Evolutionary conservation across 2,113 vertebrate genomes (phyloP).

Genomic region (Ahaetulla prasina): DNA sequence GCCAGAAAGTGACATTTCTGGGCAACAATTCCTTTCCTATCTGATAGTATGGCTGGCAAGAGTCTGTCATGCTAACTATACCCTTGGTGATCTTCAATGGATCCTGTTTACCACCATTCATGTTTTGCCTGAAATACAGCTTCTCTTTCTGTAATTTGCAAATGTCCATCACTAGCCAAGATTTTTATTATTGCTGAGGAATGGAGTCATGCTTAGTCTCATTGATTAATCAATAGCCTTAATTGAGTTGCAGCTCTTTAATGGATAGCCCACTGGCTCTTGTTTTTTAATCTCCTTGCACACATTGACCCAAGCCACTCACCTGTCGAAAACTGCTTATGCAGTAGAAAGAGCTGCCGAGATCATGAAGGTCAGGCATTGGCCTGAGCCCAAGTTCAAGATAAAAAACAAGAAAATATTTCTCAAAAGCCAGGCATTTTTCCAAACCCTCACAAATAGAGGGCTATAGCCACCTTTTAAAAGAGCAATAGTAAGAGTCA

Average conservation of each 20-base stretch:
- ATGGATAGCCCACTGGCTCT: conserved; percentile 2
- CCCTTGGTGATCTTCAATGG: conserved; percentile 6
- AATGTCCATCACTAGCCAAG: conserved; percentile 23
- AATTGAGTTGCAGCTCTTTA: conserved; percentile 58
- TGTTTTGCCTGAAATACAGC: not conserved
- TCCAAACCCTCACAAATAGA: not conserved
- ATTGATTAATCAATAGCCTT: conserved; percentile 67
- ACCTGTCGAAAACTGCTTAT: conserved; percentile 8
- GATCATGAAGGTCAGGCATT: conserved; percentile 1
- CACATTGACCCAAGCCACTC: conserved; percentile 12
- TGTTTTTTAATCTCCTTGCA: conserved; percentile 9
- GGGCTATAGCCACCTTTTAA: not conserved
- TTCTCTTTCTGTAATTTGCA: conserved; percentile 7
- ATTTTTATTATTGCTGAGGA: conserved; percentile 42
- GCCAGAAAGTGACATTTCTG: not conserved
- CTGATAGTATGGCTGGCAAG: not conserved
- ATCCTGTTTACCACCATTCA: not conserved
- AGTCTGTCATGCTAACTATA: not conserved
- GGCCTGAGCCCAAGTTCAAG: not conserved
- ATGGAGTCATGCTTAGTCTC: conserved; percentile 46
- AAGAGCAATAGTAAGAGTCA: not conserved
- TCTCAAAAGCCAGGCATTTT: not conserved
- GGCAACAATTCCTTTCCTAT: not conserved
- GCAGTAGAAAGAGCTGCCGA: not conserved
- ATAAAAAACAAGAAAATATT: not conserved